These are phyloP conservation scores for Drosophila gunungcola DNA, from an alignment of 1,140 invertebrate species.

Conservation along the genomic window DNA sequence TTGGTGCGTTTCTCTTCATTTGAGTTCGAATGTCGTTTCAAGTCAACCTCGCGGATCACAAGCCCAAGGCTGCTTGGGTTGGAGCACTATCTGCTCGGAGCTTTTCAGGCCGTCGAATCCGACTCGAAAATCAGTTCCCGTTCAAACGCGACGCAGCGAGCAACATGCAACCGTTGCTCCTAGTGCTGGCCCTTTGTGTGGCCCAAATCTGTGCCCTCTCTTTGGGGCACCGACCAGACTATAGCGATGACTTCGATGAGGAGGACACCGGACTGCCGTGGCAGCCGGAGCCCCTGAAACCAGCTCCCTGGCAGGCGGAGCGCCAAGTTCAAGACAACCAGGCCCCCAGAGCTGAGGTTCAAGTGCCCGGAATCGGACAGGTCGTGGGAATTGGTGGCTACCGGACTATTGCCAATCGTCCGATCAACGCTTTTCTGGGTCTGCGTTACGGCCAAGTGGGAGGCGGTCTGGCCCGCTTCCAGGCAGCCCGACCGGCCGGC, in stretches of 20 bases:
- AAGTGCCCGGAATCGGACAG: constrained; percentile 62
- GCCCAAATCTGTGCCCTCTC: constrained; percentile 22
- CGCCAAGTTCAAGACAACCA: neutral
- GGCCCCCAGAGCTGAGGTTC: constrained; percentile 6
- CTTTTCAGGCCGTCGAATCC: constrained; percentile 55
- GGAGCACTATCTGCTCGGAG: constrained; percentile 29
- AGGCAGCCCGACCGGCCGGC: constrained; percentile 33
- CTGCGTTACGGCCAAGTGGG: constrained; percentile 67
- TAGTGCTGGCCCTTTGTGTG: constrained; percentile 37
- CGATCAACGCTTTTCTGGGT: constrained; percentile 70
- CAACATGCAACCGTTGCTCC: constrained; percentile 59
- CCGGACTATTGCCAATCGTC: constrained; percentile 53
- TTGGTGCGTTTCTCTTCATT: neutral
- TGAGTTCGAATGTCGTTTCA: neutral
- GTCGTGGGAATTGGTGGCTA: constrained; percentile 49
- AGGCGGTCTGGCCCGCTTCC: constrained; percentile 68
- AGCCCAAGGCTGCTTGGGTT: constrained; percentile 42
- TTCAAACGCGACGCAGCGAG: constrained; percentile 50
- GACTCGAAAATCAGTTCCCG: constrained; percentile 60
- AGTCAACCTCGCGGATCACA: constrained; percentile 17
- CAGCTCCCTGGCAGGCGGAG: constrained; percentile 34
- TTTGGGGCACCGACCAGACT: constrained; percentile 3
- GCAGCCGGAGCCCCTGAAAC: constrained; percentile 41
- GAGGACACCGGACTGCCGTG: constrained; percentile 20
- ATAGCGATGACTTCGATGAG: constrained; percentile 21